Evolutionary conservation across 1,140 invertebrate genomes (phyloP), one percentile per base, ranked within the genome.

Genomic region (Stenopsyche tienmushanensis): DNA sequence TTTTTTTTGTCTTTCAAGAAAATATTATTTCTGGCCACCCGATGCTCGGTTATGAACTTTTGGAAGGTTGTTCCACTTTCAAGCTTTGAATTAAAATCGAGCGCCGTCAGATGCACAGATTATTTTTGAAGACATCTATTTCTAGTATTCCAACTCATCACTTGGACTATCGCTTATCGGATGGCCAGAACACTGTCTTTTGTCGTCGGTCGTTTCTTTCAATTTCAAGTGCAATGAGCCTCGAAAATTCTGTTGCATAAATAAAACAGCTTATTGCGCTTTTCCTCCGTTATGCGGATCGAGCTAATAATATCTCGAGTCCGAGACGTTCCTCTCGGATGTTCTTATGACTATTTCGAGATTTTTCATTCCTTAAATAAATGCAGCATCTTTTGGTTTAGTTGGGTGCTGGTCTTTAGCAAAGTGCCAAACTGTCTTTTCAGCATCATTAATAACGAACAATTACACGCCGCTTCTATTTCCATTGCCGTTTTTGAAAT

Each of bases 1-100:
- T n/a, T n/a, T n/a, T n/a, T n/a, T n/a, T n/a, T n/a, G n/a, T n/a
- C n/a, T n/a, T n/a, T n/a, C n/a, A n/a, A n/a, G n/a, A n/a, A n/a
- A n/a, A n/a, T n/a, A n/a, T n/a, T n/a, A n/a, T n/a, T n/a, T n/a
- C n/a, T n/a, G 29, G 5, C 29, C 29, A 34, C 29, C 29, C 29
- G 13, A 13, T 18, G 17, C 17, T 15, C 44, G 44, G 44, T 9
- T 25, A 10, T 57, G 53, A 39, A 39, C 54, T 57, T 57, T 23
- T 3, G 21, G 5, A 41, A 42, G 34, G 54, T 42, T 42, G 54
- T 57, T 57, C 54, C 54, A 57, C 54, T 57, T 57, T 57, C 39
- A n/a, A 17, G 21, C 10, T 57, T 57, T n/a, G 17, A 25, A 39
- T 42, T 42, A 18, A 57, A 57, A 9, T 1, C 18, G 53, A 34